These are phyloP conservation scores for Cremastobaeus sp. DNA, from an alignment of 2,888 invertebrate species.

Conservation along the genomic window DNA sequence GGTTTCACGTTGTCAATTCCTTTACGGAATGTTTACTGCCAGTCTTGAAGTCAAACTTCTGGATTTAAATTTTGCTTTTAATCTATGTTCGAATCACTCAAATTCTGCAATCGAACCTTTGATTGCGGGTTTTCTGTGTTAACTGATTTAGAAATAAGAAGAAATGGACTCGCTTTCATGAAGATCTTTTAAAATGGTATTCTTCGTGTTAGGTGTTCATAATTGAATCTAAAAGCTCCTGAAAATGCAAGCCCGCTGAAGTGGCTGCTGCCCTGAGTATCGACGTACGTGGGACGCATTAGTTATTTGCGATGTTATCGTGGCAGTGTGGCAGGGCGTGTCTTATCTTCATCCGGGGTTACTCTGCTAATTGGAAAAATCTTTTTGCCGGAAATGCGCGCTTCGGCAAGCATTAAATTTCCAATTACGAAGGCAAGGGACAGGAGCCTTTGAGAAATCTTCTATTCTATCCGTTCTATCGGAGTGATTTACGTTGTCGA, in stretches of 20 bases:
- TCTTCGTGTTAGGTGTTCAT: slow-evolving; percentile 13
- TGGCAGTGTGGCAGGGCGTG: slow-evolving; percentile 65
- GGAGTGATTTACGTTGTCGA: slow-evolving; percentile 57
- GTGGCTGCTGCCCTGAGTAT: slow-evolving; percentile 54
- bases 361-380: slow-evolving; percentile 74
- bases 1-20: slow-evolving; percentile 72
- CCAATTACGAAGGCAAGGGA: slow-evolving; percentile 65
- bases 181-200: too few species aligned
- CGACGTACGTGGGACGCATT: slow-evolving; percentile 64
- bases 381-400: slow-evolving; percentile 66
- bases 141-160: too few species aligned
- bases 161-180: too few species aligned
- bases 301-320: slow-evolving; percentile 71
- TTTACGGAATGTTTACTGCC: slow-evolving; percentile 61
- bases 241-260: slow-evolving; percentile 53
- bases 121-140: too few species aligned
- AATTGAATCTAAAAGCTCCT: slow-evolving; percentile 26
- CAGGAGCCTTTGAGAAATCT: slow-evolving; percentile 58
- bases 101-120: too few species aligned
- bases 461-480: slow-evolving; percentile 54
- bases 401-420: slow-evolving; percentile 66
- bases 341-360: slow-evolving; percentile 70
- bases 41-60: slow-evolving; percentile 5
- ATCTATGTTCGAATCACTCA: too few species aligned
- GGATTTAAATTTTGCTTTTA: too few species aligned